Percentiles rank a stretch among this genome's conserved stretches.
Evolutionary conservation across 2,888 invertebrate species (phyloP).

Genomic region (Drosophila crucigera): DNA sequence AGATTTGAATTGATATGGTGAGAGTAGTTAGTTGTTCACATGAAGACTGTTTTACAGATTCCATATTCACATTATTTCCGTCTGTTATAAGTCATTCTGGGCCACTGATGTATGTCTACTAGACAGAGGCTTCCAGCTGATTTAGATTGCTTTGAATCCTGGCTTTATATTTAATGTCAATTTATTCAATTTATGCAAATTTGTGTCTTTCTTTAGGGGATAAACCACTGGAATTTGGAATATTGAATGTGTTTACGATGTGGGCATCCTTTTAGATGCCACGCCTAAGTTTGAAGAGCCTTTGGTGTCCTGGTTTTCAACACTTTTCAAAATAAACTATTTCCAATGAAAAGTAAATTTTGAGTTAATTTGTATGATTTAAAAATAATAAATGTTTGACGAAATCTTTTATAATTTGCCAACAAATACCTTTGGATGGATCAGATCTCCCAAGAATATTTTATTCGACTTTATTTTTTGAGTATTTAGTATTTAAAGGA

Average conservation of each 20-base stretch:
- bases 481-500: not conserved
- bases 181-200: no score
- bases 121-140: no score
- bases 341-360: not conserved
- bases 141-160: no score
- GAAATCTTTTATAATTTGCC: not conserved
- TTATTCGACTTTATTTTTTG: not conserved
- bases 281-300: no score
- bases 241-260: no score
- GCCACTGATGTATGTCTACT: no score
- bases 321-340: not conserved
- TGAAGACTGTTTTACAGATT: not conserved
- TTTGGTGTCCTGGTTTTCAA: no score
- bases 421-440: not conserved
- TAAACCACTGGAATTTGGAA: no score
- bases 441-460: not conserved
- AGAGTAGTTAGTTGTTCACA: not conserved
- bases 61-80: not conserved
- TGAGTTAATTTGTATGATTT: not conserved
- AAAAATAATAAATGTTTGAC: not conserved
- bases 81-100: no score
- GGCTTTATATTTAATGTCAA: no score
- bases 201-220: no score
- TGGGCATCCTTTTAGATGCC: no score
- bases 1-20: not conserved